These are phyloP conservation scores for Megatriorchis doriae DNA, from an alignment of 2,113 vertebrate genomes.

Conservation along the genomic window DNA sequence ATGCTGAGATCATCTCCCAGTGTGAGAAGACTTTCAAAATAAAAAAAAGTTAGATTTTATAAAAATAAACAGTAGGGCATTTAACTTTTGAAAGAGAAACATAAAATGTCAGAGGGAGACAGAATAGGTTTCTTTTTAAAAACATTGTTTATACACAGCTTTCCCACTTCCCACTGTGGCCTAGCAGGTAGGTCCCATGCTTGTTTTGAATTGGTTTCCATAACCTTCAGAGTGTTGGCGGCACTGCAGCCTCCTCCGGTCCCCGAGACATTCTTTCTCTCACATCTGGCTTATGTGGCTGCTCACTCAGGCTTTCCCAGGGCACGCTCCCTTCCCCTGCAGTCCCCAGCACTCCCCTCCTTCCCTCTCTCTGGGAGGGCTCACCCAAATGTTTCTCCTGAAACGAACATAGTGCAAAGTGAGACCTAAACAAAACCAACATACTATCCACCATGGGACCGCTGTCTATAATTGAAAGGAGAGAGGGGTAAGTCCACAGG, in stretches of 20 bases:
- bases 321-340: neutral
- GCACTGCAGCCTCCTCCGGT: neutral
- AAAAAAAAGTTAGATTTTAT: neutral
- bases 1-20: neutral
- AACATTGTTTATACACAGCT: neutral
- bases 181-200: neutral
- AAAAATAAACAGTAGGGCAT: neutral
- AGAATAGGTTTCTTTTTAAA: neutral
- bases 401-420: neutral
- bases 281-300: neutral
- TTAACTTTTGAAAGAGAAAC: neutral
- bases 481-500: neutral
- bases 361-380: neutral
- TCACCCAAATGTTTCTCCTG: neutral
- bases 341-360: fast-evolving
- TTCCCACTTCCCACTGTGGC: neutral
- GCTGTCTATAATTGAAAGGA: neutral
- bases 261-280: neutral
- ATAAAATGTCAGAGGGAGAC: neutral
- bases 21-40: neutral
- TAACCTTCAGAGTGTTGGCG: neutral
- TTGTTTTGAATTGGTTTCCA: neutral
- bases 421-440: neutral
- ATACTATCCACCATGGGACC: neutral
- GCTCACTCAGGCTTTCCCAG: neutral